Conservation (phyloP, 1,140 invertebrate species). For the Apolygus lucorum region DNA sequence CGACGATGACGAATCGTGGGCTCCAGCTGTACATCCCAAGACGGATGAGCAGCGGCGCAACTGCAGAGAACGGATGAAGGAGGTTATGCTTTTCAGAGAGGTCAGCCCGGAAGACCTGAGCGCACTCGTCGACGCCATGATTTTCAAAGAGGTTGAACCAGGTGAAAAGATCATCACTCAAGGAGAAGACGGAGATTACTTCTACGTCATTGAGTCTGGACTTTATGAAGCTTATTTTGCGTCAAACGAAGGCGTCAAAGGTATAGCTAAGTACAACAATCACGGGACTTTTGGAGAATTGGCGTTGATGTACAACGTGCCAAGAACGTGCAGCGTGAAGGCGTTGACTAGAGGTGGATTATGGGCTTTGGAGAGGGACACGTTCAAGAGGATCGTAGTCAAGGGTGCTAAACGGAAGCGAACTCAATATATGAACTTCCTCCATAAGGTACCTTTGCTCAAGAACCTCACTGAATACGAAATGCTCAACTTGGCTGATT, state of each 20-base stretch:
- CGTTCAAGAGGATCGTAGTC: slow-evolving; percentile 87
- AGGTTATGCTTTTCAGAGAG: slow-evolving; percentile 2
- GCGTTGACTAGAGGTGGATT: slow-evolving; percentile 72
- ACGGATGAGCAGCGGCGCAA: slow-evolving; percentile 4
- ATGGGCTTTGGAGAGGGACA: slow-evolving; percentile 94
- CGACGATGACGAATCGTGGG: neutral
- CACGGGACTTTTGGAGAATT: slow-evolving; percentile 90
- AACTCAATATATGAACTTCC: slow-evolving; percentile 88
- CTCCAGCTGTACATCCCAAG: slow-evolving; percentile 2
- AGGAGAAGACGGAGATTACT: slow-evolving; percentile 16
- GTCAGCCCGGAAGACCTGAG: neutral
- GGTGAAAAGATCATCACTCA: slow-evolving; percentile 13
- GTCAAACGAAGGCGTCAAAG: neutral
- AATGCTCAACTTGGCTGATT: slow-evolving; percentile 91
- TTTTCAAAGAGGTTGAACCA: neutral
- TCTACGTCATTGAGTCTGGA: slow-evolving; percentile 16
- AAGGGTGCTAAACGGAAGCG: slow-evolving; percentile 93
- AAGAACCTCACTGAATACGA: slow-evolving; percentile 54
- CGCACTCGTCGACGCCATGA: slow-evolving; percentile 12
- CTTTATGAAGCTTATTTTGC: neutral
- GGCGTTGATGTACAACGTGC: slow-evolving; percentile 95
- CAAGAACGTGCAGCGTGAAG: slow-evolving; percentile 79
- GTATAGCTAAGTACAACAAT: slow-evolving; percentile 62
- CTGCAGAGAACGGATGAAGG: neutral
- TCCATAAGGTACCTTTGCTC: slow-evolving; percentile 83